Percentiles rank a stretch among this genome's conserved stretches.
Conservation (phyloP, 2,888 invertebrate species). For the Gandaritis pyraliata region DNA sequence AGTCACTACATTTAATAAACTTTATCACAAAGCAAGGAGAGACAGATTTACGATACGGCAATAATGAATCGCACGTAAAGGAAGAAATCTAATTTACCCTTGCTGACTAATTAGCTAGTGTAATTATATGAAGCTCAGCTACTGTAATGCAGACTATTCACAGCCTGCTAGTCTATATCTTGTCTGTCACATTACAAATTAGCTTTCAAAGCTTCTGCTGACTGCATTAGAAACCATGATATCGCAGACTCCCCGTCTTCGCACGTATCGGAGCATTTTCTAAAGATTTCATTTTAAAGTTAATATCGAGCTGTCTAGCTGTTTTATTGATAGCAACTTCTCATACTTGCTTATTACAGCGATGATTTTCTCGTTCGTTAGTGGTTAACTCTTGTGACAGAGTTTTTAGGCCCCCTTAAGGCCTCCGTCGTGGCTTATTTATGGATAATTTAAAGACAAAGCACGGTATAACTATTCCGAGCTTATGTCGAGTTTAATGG, state of each 20-base stretch:
- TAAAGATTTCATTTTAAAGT: conserved; percentile 24
- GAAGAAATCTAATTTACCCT: too few species aligned
- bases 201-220: conserved; percentile 40
- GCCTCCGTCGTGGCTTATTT: too few species aligned
- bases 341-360: conserved; percentile 8
- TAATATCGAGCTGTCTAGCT: conserved; percentile 13
- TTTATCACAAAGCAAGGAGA: too few species aligned
- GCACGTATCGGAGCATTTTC: conserved; percentile 34
- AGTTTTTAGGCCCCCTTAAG: too few species aligned
- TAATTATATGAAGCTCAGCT: conserved; percentile 4
- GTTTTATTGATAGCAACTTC: conserved; percentile 12
- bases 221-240: conserved; percentile 39
- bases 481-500: too few species aligned
- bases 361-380: background rate
- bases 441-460: too few species aligned
- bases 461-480: too few species aligned
- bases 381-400: too few species aligned
- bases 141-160: conserved; percentile 6
- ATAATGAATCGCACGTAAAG: too few species aligned
- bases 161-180: conserved; percentile 25
- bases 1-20: too few species aligned
- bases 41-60: too few species aligned
- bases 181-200: conserved; percentile 41
- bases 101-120: background rate
- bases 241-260: conserved; percentile 29